These are phyloP conservation scores for Cinclus cinclus DNA, from an alignment of 2,113 vertebrate genomes.

Conservation along the genomic window DNA sequence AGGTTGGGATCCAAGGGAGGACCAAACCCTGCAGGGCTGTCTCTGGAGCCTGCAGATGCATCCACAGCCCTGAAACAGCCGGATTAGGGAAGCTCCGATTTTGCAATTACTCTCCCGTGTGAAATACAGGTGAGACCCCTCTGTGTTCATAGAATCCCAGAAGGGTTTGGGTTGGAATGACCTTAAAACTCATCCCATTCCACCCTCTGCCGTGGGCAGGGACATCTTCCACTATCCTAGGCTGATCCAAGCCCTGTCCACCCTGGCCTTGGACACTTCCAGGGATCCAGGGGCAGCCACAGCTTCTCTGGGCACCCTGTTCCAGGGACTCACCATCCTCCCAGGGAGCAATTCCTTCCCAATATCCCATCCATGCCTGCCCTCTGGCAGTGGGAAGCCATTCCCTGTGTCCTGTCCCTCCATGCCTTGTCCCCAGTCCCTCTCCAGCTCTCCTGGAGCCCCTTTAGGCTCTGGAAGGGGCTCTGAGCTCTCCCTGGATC, in stretches of 20 bases:
- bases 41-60: background rate
- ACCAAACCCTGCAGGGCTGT: background rate
- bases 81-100: background rate
- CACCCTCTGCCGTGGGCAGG: background rate
- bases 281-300: background rate
- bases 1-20: rapidly evolving
- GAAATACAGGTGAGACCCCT: background rate
- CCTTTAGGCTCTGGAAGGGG: background rate
- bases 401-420: background rate
- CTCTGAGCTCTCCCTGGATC: background rate
- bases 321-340: background rate
- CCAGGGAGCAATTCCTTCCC: rapidly evolving
- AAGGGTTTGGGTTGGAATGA: background rate
- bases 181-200: rapidly evolving
- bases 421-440: background rate
- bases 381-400: background rate
- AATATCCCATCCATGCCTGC: rapidly evolving
- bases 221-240: background rate
- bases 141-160: background rate
- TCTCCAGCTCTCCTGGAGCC: background rate
- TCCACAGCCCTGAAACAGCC: background rate
- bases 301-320: background rate
- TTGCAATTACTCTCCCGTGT: no score
- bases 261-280: rapidly evolving
- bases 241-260: rapidly evolving